Evolutionary conservation across 2,888 invertebrate species (phyloP).

Genomic region (Eulithis prunata): DNA sequence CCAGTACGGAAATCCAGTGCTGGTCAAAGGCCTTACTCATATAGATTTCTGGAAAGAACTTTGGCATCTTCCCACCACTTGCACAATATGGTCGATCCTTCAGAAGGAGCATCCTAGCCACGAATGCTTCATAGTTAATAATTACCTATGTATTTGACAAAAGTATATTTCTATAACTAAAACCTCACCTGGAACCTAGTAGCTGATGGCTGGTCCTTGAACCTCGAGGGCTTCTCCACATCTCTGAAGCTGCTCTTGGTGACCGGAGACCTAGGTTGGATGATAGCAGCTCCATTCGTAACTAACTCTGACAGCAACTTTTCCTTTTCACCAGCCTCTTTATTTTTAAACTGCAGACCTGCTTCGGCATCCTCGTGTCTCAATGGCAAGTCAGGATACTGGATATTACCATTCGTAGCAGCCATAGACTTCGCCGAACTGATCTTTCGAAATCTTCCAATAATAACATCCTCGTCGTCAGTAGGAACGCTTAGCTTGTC

Average conservation of each 20-base stretch:
- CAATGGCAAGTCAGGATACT: conserved; percentile 68
- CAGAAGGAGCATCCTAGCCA: no score
- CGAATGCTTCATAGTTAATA: no score
- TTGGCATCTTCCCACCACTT: no score
- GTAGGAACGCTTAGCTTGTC: conserved; percentile 59
- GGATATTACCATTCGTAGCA: conserved; percentile 79
- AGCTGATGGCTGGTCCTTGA: conserved; percentile 85
- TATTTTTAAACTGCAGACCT: conserved; percentile 68
- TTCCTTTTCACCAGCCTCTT: conserved; percentile 62
- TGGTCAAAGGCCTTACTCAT: no score
- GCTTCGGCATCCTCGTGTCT: conserved; percentile 67
- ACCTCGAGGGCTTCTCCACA: conserved; percentile 85
- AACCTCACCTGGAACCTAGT: conserved; percentile 85
- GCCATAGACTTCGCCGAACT: conserved; percentile 83
- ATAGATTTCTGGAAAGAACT: no score
- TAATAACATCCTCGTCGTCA: conserved; percentile 79
- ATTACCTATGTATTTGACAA: not conserved
- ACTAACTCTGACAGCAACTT: conserved; percentile 58
- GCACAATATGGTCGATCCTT: no score
- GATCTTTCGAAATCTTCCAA: conserved; percentile 79
- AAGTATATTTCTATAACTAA: conserved; percentile 5
- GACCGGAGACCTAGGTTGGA: conserved; percentile 57
- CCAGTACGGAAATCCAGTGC: no score
- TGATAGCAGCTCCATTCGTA: conserved; percentile 51
- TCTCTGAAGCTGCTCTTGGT: conserved; percentile 87